A percentile compares a stretch with the other conserved stretches of the same genome.
Evolutionary conservation across 2,113 vertebrate genomes (phyloP).

Genomic region (Nanorana parkeri): DNA sequence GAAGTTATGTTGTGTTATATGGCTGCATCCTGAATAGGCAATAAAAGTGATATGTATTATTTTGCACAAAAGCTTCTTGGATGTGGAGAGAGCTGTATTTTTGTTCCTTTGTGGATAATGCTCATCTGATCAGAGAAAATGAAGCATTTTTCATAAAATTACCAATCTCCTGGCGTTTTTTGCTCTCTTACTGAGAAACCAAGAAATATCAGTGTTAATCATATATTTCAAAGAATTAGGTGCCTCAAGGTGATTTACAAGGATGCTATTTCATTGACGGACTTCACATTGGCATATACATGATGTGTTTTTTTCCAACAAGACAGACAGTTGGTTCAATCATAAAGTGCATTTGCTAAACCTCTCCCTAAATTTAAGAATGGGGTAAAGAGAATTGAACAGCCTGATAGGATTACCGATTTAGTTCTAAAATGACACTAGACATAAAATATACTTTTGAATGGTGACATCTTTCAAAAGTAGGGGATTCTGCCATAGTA

Average conservation of each 20-base stretch:
- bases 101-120: constrained; percentile 49
- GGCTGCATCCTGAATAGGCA: constrained; percentile 42
- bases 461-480: no score
- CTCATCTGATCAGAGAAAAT: constrained; percentile 29
- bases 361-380: no score
- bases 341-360: no score
- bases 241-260: constrained; percentile 11
- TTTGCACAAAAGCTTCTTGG: constrained; percentile 40
- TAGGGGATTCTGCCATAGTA: no score
- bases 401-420: no score
- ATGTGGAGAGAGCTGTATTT: constrained; percentile 21
- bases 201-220: constrained; percentile 33
- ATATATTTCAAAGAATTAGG: not conserved
- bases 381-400: no score
- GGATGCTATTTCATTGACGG: not conserved
- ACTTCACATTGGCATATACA: no score
- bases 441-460: no score
- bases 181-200: constrained; percentile 5
- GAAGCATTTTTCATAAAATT: constrained; percentile 45
- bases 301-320: no score
- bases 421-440: no score
- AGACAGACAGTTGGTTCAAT: no score
- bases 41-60: constrained; percentile 53
- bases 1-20: constrained; percentile 52
- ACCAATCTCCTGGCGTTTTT: constrained; percentile 24